A percentile compares a stretch with the other conserved stretches of the same genome.
These are phyloP conservation scores for Porites cylindrica DNA, from an alignment of 92 coral and sea anemone species.

Conservation along the genomic window DNA sequence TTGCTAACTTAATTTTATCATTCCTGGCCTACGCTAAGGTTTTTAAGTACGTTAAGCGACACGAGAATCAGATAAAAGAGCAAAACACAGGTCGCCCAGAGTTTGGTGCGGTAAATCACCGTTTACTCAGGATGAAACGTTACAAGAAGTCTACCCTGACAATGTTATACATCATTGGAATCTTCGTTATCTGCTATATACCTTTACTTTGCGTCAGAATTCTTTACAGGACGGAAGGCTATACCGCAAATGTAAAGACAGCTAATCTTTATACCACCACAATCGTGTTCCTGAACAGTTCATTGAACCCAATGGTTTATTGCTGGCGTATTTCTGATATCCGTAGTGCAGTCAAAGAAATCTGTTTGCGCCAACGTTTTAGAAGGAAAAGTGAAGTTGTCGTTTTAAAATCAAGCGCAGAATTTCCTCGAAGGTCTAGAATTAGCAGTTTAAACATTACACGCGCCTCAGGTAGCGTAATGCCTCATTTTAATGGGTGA, in stretches of 20 bases:
- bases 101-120: not conserved
- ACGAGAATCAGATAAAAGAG: constrained; percentile 58
- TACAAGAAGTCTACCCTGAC: constrained; percentile 79
- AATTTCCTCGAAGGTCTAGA: not conserved
- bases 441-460: not conserved
- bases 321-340: constrained; percentile 82
- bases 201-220: constrained; percentile 67
- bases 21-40: constrained; percentile 62
- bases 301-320: constrained; percentile 74
- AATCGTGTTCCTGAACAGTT: constrained; percentile 62
- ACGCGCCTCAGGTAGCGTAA: not conserved
- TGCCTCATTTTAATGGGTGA: not conserved
- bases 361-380: constrained; percentile 4
- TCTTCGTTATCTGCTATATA: constrained; percentile 65
- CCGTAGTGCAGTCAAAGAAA: constrained; percentile 66
- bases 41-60: constrained; percentile 66
- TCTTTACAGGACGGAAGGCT: constrained; percentile 44
- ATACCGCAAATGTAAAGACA: constrained; percentile 53
- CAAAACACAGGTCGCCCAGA: constrained; percentile 4
- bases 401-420: not conserved
- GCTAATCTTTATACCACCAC: constrained; percentile 66
- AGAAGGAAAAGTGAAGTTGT: not conserved
- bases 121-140: constrained; percentile 10
- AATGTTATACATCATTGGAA: constrained; percentile 73
- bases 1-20: constrained; percentile 41